These are phyloP conservation scores for Camarhynchus parvulus DNA, from an alignment of 2,113 vertebrate species.

Conservation along the genomic window DNA sequence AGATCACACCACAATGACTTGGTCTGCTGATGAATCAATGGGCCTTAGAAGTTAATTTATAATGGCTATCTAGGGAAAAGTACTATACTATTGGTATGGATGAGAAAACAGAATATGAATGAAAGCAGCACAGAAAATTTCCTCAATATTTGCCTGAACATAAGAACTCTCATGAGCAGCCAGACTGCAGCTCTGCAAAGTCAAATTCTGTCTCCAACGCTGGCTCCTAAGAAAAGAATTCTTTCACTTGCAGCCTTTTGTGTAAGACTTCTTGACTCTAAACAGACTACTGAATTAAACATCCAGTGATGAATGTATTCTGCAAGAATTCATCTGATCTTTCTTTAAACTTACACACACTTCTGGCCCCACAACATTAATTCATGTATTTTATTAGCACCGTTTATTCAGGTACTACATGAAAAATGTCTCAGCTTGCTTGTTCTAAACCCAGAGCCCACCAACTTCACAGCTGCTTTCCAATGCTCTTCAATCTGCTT, in stretches of 20 bases:
- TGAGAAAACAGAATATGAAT: not conserved
- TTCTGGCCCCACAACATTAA: not conserved
- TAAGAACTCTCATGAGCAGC: not conserved
- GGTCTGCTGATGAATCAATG: not conserved
- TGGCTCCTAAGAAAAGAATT: not conserved
- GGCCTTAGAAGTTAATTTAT: slow-evolving; percentile 16
- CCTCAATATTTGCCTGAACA: not conserved
- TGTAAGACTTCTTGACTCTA: not conserved
- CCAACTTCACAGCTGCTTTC: not conserved
- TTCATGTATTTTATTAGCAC: not conserved
- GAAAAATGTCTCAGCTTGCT: not conserved
- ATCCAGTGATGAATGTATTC: not conserved
- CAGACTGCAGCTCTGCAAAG: not conserved
- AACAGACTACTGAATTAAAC: not conserved
- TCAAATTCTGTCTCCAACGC: not conserved
- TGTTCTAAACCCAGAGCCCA: not conserved
- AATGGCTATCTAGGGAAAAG: not conserved
- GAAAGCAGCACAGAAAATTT: not conserved
- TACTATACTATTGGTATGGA: not conserved
- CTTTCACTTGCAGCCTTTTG: not conserved
- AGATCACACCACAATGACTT: not conserved
- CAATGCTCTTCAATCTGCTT: not conserved
- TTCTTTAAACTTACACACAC: not conserved
- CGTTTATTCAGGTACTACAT: not conserved
- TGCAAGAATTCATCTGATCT: not conserved